Conservation (phyloP, 2,888 invertebrate genomes). For the Aproaerema taeniolella region DNA sequence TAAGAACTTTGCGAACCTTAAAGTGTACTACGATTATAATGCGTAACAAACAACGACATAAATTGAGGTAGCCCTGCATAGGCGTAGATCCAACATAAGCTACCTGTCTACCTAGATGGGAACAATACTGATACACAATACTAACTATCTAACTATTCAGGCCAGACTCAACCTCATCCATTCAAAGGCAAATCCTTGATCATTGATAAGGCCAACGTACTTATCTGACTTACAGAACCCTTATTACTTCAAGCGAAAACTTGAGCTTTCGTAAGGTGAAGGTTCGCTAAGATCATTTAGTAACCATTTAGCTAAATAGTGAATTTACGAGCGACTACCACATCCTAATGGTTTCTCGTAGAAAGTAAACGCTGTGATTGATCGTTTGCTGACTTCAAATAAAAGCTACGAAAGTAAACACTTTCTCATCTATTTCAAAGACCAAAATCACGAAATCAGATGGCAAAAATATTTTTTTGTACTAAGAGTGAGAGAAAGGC, state of each 20-base stretch:
- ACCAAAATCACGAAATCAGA: conserved; percentile 43
- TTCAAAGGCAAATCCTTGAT: conserved; percentile 7
- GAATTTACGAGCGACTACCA: too few relatives aligned
- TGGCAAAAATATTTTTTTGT: conserved; percentile 35
- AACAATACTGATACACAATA: not conserved
- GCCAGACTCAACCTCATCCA: not conserved
- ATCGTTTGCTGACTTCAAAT: conserved; percentile 8
- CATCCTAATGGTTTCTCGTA: conserved; percentile 2
- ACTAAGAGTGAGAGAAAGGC: conserved; percentile 52
- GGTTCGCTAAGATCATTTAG: too few relatives aligned
- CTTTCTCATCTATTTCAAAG: conserved; percentile 14
- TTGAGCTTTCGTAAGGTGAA: too few relatives aligned
- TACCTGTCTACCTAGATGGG: conserved; percentile 1
- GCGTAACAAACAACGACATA: not conserved
- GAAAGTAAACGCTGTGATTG: conserved; percentile 9
- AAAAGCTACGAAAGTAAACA: conserved; percentile 24
- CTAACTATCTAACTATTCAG: conserved; percentile 2
- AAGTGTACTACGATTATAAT: too few relatives aligned
- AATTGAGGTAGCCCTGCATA: not conserved
- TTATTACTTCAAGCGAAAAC: too few relatives aligned
- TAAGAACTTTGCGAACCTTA: too few relatives aligned
- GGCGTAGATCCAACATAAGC: conserved; percentile 1
- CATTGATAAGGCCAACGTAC: conserved; percentile 7
- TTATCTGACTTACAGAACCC: too few relatives aligned
- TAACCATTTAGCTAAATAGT: too few relatives aligned